Evolutionary conservation across 2,113 vertebrate species (phyloP), one percentile per base, ranked within the genome.

Genomic region (Symphodus melops): DNA sequence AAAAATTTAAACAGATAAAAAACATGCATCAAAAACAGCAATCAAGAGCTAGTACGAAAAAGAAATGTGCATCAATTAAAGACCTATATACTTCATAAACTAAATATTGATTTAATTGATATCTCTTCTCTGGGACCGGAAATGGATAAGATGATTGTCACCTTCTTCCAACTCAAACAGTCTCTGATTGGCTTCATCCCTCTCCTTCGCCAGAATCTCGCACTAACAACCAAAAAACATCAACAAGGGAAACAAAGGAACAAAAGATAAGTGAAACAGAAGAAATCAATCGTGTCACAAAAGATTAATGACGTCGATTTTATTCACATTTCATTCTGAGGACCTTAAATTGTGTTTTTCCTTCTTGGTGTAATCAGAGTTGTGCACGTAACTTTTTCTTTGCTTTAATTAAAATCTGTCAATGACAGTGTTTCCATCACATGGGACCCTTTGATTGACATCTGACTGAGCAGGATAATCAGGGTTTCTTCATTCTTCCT

Each of bases 151-250:
- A 49, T 13, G 7, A 48, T 44, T 16, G 89, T 87, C 69, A 95
- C 95, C 95, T 59, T 95, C 88, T 81, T 96, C 92, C 0, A 96
- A 74, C 59, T 94, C 82, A 0, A 68, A 65, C 59, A 96, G 90
- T 28, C 16, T 91, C 52, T 93, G 78, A 77, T 93, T 85, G 1
- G 91, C 86, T 5, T 93, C 87, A 1, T 76, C 90, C 8, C 72
- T 70, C 75, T 94, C 89, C 23, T 67, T 89, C n/a, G 86, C 82
- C 20, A 88, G 74, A 66, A 87, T 60, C 9, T 75, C 84, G 3
- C 58, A 90, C 92, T 95, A 44, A 77, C 44, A 68, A 75, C 52
- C 68, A 70, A 21, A 20, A 25, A 25, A 39, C 23, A 21, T 44
- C 53, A 75, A 33, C 5, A 61, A 48, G n/a, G n/a, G 12, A 1